These are phyloP conservation scores for Patella depressa DNA, from an alignment of 2,888 invertebrate species.

Conservation along the genomic window DNA sequence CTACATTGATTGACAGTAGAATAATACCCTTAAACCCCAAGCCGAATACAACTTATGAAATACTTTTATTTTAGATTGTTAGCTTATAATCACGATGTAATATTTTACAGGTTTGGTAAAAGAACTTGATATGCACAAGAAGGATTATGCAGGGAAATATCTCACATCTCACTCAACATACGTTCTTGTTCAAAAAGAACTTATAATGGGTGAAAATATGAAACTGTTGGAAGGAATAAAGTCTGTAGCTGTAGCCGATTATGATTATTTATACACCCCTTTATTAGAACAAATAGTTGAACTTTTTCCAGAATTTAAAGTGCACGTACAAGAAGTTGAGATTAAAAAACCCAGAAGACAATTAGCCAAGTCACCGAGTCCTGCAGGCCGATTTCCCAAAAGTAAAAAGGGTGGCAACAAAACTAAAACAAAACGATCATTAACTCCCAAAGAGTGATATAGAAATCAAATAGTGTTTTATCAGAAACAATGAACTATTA, in stretches of 20 bases:
- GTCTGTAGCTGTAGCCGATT: constrained; percentile 39
- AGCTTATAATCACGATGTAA: too few relatives aligned
- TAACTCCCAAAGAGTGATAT: background rate
- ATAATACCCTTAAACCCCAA: too few relatives aligned
- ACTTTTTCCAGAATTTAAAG: constrained; percentile 63
- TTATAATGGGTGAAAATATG: constrained; percentile 26
- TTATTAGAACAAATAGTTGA: constrained; percentile 64
- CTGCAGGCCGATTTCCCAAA: constrained; percentile 55
- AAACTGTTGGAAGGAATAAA: constrained; percentile 32
- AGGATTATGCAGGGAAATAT: constrained; percentile 66
- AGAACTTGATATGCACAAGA: constrained; percentile 66
- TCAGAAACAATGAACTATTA: too few relatives aligned
- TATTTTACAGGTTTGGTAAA: constrained; percentile 63
- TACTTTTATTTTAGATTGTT: too few relatives aligned
- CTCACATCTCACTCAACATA: constrained; percentile 67
- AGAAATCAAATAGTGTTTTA: too few relatives aligned
- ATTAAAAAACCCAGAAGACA: constrained; percentile 42
- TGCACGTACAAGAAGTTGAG: constrained; percentile 59
- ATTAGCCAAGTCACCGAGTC: constrained; percentile 62
- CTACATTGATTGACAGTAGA: too few relatives aligned
- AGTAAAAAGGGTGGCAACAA: background rate
- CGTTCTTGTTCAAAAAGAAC: constrained; percentile 67
- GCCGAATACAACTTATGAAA: too few relatives aligned
- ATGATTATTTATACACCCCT: constrained; percentile 60
- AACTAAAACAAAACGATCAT: background rate